These are phyloP conservation scores for Meriones psammophilus DNA, from an alignment of 2,797 vertebrate genomes.

Conservation along the genomic window DNA sequence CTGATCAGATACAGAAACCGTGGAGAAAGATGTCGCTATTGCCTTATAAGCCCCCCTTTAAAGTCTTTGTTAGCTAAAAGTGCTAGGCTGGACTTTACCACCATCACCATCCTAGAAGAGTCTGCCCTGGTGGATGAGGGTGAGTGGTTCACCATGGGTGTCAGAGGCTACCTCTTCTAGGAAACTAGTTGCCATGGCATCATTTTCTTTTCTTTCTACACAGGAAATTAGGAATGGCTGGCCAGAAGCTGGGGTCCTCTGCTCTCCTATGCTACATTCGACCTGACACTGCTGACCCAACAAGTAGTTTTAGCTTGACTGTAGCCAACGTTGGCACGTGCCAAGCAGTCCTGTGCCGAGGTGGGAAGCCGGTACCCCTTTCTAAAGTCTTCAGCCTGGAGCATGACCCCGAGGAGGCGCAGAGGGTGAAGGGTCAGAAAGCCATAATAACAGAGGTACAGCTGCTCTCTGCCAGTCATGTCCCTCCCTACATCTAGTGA, in stretches of 20 bases:
- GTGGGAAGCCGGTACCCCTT: conserved; percentile 93
- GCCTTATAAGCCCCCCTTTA: neutral
- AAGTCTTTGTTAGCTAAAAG: conserved; percentile 1
- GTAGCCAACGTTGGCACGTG: conserved; percentile 97
- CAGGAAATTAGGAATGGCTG: conserved; percentile 98
- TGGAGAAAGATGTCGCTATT: neutral
- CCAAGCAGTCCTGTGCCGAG: conserved; percentile 95
- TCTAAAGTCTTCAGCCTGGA: conserved; percentile 96
- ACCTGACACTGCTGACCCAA: conserved; percentile 91
- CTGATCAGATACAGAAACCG: conserved; percentile 5
- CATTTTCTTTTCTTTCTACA: conserved; percentile 72
- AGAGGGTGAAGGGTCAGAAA: conserved; percentile 95
- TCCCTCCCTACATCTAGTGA: neutral
- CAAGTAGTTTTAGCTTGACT: conserved; percentile 93
- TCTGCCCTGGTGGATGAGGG: neutral
- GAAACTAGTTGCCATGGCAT: neutral
- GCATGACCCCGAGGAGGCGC: conserved; percentile 94
- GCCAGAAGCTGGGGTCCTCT: conserved; percentile 97
- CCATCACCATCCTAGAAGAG: neutral
- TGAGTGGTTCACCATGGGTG: neutral
- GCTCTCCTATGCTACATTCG: conserved; percentile 96
- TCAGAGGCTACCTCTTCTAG: neutral
- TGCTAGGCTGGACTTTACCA: neutral
- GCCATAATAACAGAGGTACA: conserved; percentile 98
- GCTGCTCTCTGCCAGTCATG: conserved; percentile 32